phyloP scores from a whole-genome alignment of 2,888 invertebrate genomes.

The Esperia sulphurella region DNA sequence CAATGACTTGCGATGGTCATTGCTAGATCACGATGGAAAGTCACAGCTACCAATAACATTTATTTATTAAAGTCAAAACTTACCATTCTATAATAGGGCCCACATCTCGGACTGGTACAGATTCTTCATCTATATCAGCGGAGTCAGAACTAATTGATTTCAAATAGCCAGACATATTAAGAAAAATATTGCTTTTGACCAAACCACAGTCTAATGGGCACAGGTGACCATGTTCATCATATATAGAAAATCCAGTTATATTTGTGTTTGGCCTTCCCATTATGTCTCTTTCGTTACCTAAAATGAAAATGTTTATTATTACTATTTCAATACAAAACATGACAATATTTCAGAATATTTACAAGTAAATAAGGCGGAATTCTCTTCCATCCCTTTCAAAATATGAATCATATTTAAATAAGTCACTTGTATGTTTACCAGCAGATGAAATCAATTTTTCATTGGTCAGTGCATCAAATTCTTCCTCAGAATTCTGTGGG shows the following conservation, averaged over 20 bases:
- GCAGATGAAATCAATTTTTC: slow-evolving; percentile 85
- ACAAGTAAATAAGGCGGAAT: no score
- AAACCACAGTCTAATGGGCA: slow-evolving; percentile 89
- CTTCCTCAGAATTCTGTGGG: slow-evolving; percentile 86
- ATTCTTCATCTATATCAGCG: slow-evolving; percentile 83
- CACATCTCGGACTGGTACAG: slow-evolving; percentile 85
- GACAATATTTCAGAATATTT: no score
- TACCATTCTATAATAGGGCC: slow-evolving; percentile 92
- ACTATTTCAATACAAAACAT: no score
- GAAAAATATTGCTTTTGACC: slow-evolving; percentile 85
- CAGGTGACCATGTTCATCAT: slow-evolving; percentile 88
- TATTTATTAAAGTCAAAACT: neutral
- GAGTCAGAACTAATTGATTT: slow-evolving; percentile 90
- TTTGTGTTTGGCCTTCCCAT: slow-evolving; percentile 75
- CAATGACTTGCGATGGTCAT: no score
- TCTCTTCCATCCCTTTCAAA: no score
- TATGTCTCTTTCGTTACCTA: slow-evolving; percentile 73
- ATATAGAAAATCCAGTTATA: slow-evolving; percentile 83
- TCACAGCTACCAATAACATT: no score
- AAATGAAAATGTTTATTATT: slow-evolving; percentile 12
- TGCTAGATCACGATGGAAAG: no score
- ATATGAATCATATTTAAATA: no score
- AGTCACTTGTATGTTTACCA: slow-evolving; percentile 57
- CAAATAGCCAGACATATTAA: slow-evolving; percentile 89
- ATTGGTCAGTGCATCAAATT: slow-evolving; percentile 86